Conservation (phyloP, 2,113 vertebrate species). For the Microtus montanus region DNA sequence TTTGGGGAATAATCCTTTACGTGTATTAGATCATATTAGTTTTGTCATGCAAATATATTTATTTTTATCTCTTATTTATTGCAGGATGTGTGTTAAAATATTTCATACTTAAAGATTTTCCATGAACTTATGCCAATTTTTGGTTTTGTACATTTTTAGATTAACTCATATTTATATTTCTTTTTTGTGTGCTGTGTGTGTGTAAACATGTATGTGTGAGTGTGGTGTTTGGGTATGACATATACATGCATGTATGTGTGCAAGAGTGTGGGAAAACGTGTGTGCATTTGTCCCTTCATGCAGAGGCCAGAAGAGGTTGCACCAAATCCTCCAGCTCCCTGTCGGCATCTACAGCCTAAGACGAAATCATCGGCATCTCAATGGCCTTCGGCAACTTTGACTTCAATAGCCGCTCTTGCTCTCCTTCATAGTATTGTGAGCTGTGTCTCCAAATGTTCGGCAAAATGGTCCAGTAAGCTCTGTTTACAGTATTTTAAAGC, state of each 20-base stretch:
- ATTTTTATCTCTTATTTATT: conserved; percentile 2
- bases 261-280: background rate
- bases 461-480: background rate
- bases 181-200: background rate
- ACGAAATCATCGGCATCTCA: background rate
- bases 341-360: background rate
- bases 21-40: background rate
- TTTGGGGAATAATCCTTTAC: background rate
- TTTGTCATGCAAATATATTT: background rate
- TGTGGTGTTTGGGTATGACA: background rate
- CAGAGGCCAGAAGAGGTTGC: background rate
- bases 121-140: background rate
- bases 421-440: background rate
- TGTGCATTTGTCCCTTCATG: background rate
- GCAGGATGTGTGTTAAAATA: background rate
- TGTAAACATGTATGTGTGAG: background rate
- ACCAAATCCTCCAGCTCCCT: background rate
- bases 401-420: background rate
- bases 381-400: no score
- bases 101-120: background rate
- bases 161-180: background rate
- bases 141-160: background rate
- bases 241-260: background rate
- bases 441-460: background rate
- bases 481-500: background rate